These are phyloP conservation scores for Calidris pugnax DNA, from an alignment of 2,113 vertebrate species.

Conservation along the genomic window DNA sequence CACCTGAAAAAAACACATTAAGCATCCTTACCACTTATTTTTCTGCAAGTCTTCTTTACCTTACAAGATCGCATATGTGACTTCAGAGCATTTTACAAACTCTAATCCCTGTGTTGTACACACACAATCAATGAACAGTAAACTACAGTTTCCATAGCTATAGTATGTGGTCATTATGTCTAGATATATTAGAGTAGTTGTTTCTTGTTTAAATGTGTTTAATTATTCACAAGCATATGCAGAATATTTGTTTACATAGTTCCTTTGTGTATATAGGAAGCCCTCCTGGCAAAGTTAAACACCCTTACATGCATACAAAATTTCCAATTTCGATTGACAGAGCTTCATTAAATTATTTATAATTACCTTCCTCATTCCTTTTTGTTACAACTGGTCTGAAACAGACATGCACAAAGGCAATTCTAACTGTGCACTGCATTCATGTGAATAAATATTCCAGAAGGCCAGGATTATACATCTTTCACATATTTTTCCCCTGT, in stretches of 20 bases:
- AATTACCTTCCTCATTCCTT: slow-evolving; percentile 49
- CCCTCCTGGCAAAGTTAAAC: slow-evolving; percentile 53
- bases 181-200: background rate
- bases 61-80: background rate
- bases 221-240: slow-evolving; percentile 64
- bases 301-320: slow-evolving; percentile 40
- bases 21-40: background rate
- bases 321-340: slow-evolving; percentile 44
- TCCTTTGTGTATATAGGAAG: slow-evolving; percentile 18
- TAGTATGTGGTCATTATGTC: background rate
- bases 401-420: slow-evolving; percentile 5
- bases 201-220: slow-evolving; percentile 41
- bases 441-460: slow-evolving; percentile 44
- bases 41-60: background rate
- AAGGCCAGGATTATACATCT: slow-evolving; percentile 17
- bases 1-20: background rate
- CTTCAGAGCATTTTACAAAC: background rate
- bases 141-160: background rate
- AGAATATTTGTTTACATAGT: slow-evolving; percentile 66
- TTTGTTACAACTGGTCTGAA: slow-evolving; percentile 44
- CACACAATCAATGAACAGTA: background rate
- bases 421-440: slow-evolving; percentile 5
- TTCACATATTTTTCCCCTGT: slow-evolving; percentile 30
- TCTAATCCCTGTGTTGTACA: background rate
- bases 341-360: slow-evolving; percentile 67